Percentiles rank a stretch among this genome's conserved stretches.
phyloP scores from a whole-genome alignment of 2,113 vertebrate species.

The Panurus biarmicus region DNA sequence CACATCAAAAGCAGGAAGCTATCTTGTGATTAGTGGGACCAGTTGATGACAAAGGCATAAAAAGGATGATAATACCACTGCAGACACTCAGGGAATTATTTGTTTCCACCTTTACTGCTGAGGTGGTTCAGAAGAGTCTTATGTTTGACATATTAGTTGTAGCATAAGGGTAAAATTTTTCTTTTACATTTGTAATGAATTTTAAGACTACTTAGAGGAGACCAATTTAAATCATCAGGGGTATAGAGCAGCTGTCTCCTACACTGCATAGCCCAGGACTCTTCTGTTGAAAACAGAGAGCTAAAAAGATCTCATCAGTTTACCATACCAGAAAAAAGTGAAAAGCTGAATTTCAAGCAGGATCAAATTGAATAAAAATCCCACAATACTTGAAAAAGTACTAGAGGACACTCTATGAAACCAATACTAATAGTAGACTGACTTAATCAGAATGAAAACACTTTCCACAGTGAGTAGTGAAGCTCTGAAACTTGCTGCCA shows the following conservation, averaged over 20 bases:
- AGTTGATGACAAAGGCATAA: slow-evolving; percentile 1
- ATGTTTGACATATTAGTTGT: not conserved
- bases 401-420: not conserved
- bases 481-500: not conserved
- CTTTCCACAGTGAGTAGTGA: not conserved
- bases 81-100: not conserved
- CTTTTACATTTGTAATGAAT: not conserved
- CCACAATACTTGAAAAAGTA: not conserved
- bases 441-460: not conserved
- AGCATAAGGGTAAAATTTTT: not conserved
- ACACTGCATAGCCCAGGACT: not conserved
- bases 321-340: not conserved
- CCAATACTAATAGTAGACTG: not conserved
- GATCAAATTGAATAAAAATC: not conserved
- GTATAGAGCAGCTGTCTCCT: not conserved
- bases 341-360: not conserved
- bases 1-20: slow-evolving; percentile 6
- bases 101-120: not conserved
- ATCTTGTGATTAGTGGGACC: not conserved
- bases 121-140: not conserved
- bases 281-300: not conserved
- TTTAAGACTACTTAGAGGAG: not conserved
- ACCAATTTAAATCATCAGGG: not conserved
- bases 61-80: not conserved
- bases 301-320: not conserved